phyloP scores from a whole-genome alignment of 2,888 invertebrate species.

The Cosmia pyralina region DNA sequence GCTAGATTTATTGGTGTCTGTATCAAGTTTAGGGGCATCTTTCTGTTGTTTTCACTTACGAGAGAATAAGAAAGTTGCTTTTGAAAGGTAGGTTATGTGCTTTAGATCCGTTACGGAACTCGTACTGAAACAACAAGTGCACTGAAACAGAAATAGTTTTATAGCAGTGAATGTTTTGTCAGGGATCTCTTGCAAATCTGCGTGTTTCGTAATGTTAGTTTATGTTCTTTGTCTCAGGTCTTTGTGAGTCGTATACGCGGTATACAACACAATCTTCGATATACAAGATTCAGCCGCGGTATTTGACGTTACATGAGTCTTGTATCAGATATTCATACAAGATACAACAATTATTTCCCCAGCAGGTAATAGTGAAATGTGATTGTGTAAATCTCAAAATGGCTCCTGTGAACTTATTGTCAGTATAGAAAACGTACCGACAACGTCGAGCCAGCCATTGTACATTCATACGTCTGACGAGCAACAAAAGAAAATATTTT shows the following conservation, averaged over 20 bases:
- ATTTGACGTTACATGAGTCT: slow-evolving; percentile 25
- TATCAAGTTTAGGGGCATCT: slow-evolving; percentile 79
- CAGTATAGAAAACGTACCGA: slow-evolving; percentile 66
- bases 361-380: slow-evolving; percentile 58
- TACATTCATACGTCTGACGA: slow-evolving; percentile 83
- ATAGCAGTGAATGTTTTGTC: slow-evolving; percentile 40
- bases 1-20: slow-evolving; percentile 83
- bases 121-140: slow-evolving; percentile 42
- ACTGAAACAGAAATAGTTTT: slow-evolving; percentile 59
- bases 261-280: slow-evolving; percentile 23
- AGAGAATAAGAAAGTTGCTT: slow-evolving; percentile 60
- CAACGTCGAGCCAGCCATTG: slow-evolving; percentile 74
- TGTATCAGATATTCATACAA: slow-evolving; percentile 44
- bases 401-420: slow-evolving; percentile 71
- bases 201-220: slow-evolving; percentile 34
- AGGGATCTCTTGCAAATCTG: slow-evolving; percentile 42
- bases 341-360: slow-evolving; percentile 45
- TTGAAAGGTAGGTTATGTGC: slow-evolving; percentile 41
- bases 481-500: slow-evolving; percentile 87
- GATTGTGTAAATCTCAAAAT: slow-evolving; percentile 66
- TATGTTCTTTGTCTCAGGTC: slow-evolving; percentile 21
- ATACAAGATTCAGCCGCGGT: slow-evolving; percentile 19
- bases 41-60: slow-evolving; percentile 78
- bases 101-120: slow-evolving; percentile 34
- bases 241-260: slow-evolving; percentile 12